These are phyloP conservation scores for Vidua macroura DNA, from an alignment of 2,113 vertebrate species.

Conservation along the genomic window DNA sequence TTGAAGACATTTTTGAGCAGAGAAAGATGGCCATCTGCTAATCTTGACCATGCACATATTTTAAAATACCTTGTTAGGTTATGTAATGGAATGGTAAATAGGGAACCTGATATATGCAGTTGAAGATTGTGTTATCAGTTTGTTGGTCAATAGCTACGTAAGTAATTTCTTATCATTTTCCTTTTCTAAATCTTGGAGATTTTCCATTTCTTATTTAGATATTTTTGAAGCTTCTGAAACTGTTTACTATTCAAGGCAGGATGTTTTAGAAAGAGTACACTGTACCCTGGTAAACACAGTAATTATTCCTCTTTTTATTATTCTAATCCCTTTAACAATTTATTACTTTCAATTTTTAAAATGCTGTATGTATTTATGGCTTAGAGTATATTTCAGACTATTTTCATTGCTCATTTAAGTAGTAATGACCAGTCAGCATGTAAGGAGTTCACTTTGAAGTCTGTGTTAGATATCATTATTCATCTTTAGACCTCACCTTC, in stretches of 20 bases:
- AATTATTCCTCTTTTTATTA: not conserved
- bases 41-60: slow-evolving; percentile 6
- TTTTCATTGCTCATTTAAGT: not conserved
- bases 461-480: not conserved
- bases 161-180: not conserved
- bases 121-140: not conserved
- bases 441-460: not conserved
- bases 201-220: not conserved
- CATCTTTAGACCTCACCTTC: not conserved
- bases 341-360: not conserved
- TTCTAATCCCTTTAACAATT: not conserved
- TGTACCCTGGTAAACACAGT: not conserved
- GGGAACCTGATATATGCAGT: not conserved
- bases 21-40: slow-evolving; percentile 28
- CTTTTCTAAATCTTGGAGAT: not conserved
- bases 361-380: not conserved
- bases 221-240: not conserved
- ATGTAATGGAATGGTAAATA: not conserved
- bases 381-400: not conserved
- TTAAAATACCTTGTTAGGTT: slow-evolving; percentile 4
- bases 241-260: not conserved
- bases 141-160: not conserved
- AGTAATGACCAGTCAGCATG: not conserved
- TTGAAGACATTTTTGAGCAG: not conserved
- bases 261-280: not conserved